phyloP scores from a whole-genome alignment of 2,113 vertebrate genomes.

The Dunckerocampus dactyliophorus region DNA sequence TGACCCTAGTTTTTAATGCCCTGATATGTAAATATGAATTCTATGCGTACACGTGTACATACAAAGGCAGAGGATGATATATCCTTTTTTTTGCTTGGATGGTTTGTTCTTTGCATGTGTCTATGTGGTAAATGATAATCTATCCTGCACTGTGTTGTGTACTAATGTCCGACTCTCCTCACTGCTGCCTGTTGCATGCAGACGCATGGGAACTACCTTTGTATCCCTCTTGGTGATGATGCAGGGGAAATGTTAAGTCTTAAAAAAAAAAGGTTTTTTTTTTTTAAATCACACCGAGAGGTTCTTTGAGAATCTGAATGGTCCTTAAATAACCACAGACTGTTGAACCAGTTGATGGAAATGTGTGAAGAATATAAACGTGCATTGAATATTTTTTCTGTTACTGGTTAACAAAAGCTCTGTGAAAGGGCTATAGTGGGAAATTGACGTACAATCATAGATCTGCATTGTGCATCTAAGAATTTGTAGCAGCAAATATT shows the following conservation, averaged over 20 bases:
- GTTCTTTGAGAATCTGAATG: constrained; percentile 64
- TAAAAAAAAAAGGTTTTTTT: constrained; percentile 62
- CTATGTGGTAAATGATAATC: constrained; percentile 79
- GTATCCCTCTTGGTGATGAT: constrained; percentile 73
- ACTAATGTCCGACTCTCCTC: constrained; percentile 73
- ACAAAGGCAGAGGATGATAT: constrained; percentile 69
- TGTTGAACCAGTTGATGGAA: constrained; percentile 63
- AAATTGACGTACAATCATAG: constrained; percentile 68
- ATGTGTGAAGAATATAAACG: constrained; percentile 66
- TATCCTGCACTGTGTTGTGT: constrained; percentile 76
- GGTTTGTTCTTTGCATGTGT: constrained; percentile 78
- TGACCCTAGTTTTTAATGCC: constrained; percentile 77
- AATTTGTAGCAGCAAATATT: constrained; percentile 71
- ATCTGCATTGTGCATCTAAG: constrained; percentile 69
- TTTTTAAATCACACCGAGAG: constrained; percentile 62
- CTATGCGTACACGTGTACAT: constrained; percentile 78
- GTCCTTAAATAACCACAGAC: constrained; percentile 66
- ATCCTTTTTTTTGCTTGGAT: constrained; percentile 57
- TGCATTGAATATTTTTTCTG: constrained; percentile 71
- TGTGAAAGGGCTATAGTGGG: constrained; percentile 51
- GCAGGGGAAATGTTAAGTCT: constrained; percentile 72
- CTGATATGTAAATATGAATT: constrained; percentile 76
- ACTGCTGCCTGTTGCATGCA: constrained; percentile 80
- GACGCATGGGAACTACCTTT: constrained; percentile 78
- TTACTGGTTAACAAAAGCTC: constrained; percentile 67